A percentile compares a stretch with the other conserved stretches of the same genome.
Evolutionary conservation across 1,140 invertebrate genomes (phyloP).

Genomic region (Oreohelix idahoensis): DNA sequence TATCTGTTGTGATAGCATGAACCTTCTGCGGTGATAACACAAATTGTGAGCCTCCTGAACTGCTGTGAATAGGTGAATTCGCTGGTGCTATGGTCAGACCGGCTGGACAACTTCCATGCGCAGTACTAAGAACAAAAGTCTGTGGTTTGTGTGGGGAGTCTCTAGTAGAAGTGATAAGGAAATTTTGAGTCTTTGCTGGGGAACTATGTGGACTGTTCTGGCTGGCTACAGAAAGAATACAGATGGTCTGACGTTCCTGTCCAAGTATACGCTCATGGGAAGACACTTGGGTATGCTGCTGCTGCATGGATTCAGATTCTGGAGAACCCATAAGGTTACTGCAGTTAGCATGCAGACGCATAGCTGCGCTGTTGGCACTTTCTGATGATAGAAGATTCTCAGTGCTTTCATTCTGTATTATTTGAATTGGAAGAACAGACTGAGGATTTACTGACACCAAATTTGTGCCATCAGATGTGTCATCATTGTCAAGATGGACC

Average conservation of each 20-base stretch:
- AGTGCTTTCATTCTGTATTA: slow-evolving; percentile 29
- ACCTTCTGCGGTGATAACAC: slow-evolving; percentile 47
- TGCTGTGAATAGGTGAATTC: not conserved
- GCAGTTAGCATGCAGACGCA: slow-evolving; percentile 54
- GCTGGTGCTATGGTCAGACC: slow-evolving; percentile 14
- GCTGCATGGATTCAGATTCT: slow-evolving; percentile 69
- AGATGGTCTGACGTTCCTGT: slow-evolving; percentile 33
- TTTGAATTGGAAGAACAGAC: slow-evolving; percentile 66
- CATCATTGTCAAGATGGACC: slow-evolving; percentile 28
- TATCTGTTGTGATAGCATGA: slow-evolving; percentile 50
- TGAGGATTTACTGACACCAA: slow-evolving; percentile 70
- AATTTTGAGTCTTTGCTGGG: slow-evolving; percentile 36
- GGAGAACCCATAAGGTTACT: slow-evolving; percentile 74
- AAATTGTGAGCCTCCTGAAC: slow-evolving; percentile 23
- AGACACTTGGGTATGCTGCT: slow-evolving; percentile 43
- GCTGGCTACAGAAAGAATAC: slow-evolving; percentile 25
- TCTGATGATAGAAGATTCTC: slow-evolving; percentile 38
- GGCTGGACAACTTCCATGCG: not conserved
- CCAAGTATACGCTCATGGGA: slow-evolving; percentile 36
- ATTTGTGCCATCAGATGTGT: slow-evolving; percentile 35
- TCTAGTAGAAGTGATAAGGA: slow-evolving; percentile 35
- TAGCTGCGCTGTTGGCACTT: slow-evolving; percentile 59
- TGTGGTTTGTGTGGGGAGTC: slow-evolving; percentile 34
- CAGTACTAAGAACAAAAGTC: slow-evolving; percentile 23
- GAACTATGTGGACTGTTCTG: slow-evolving; percentile 11